Evolutionary conservation across 2,113 vertebrate species (phyloP).

Genomic region (Corynorhinus townsendii): DNA sequence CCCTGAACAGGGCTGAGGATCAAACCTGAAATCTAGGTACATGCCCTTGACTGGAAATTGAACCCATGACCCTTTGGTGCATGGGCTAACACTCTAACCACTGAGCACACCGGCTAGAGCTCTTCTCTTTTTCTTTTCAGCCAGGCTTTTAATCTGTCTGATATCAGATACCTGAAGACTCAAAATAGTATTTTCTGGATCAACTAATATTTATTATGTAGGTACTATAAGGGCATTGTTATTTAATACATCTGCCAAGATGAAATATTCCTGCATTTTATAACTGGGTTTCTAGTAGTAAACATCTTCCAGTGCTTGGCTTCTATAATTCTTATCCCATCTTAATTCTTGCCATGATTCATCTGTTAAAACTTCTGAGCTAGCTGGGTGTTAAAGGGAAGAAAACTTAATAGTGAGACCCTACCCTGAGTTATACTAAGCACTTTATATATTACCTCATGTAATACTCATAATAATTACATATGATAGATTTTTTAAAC

Average conservation of each 20-base stretch:
- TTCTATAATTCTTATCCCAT: neutral
- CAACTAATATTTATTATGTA: conserved; percentile 10
- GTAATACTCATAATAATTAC: neutral
- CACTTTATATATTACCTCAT: neutral
- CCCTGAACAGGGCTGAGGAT: no score
- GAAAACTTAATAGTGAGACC: neutral
- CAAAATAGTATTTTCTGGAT: conserved; percentile 35
- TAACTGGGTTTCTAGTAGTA: neutral
- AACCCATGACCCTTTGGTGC: no score
- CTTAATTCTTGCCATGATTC: neutral
- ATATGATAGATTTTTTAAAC: neutral
- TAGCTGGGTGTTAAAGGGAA: conserved; percentile 31
- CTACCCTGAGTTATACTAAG: neutral
- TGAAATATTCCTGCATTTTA: neutral
- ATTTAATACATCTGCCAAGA: conserved; percentile 18
- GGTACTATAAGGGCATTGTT: neutral
- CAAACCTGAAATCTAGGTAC: no score
- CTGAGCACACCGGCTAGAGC: no score
- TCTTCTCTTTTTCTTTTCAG: neutral
- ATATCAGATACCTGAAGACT: conserved; percentile 1
- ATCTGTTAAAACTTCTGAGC: conserved; percentile 2
- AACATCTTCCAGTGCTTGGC: neutral
- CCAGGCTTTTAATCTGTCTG: neutral
- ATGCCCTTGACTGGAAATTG: no score
- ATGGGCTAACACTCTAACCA: no score